A percentile compares a stretch with the other conserved stretches of the same genome.
These are phyloP conservation scores for Antheraea assamensis DNA, from an alignment of 2,888 invertebrate genomes.

Conservation along the genomic window DNA sequence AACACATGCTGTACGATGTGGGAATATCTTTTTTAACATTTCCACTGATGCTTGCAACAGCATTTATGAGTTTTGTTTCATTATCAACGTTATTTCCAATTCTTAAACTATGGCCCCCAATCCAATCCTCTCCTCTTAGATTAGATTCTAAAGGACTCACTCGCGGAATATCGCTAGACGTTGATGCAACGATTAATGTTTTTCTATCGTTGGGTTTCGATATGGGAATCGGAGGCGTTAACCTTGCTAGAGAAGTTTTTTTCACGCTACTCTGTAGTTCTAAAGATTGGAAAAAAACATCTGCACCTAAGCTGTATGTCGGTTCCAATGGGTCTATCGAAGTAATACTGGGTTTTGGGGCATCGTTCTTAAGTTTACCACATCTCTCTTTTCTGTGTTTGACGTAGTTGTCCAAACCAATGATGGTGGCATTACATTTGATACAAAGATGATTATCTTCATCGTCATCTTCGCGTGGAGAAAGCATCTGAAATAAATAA, in stretches of 20 bases:
- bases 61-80: slow-evolving; percentile 84
- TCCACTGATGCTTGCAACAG: slow-evolving; percentile 84
- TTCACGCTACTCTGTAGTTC: slow-evolving; percentile 89
- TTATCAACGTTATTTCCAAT: slow-evolving; percentile 81
- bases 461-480: slow-evolving; percentile 84
- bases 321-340: slow-evolving; percentile 69
- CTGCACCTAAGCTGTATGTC: slow-evolving; percentile 86
- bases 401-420: slow-evolving; percentile 93
- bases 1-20: slow-evolving; percentile 64
- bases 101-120: slow-evolving; percentile 81
- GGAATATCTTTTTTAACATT: slow-evolving; percentile 77
- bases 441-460: slow-evolving; percentile 94
- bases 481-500: slow-evolving; percentile 74
- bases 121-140: slow-evolving; percentile 83
- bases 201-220: slow-evolving; percentile 63
- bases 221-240: slow-evolving; percentile 70
- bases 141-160: slow-evolving; percentile 72
- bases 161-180: slow-evolving; percentile 62
- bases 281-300: slow-evolving; percentile 93
- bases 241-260: slow-evolving; percentile 77
- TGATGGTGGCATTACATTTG: slow-evolving; percentile 91
- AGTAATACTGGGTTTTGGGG: slow-evolving; percentile 54
- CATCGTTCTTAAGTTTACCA: slow-evolving; percentile 59
- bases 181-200: slow-evolving; percentile 53
- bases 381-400: slow-evolving; percentile 90